Conservation (phyloP, 2,888 invertebrate species). For the Lissocephala sabroskyi region DNA sequence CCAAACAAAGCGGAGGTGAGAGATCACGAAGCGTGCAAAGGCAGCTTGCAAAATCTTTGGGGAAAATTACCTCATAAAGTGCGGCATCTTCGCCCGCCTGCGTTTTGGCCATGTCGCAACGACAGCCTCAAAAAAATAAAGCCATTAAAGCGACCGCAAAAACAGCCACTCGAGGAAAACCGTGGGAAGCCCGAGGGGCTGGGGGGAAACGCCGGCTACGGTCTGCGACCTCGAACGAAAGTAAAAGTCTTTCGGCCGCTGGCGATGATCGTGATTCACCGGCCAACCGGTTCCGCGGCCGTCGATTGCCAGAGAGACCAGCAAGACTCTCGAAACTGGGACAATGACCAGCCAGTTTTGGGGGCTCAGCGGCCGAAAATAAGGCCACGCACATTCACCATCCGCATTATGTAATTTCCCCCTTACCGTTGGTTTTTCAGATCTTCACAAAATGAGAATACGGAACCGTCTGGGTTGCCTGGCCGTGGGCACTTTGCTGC, state of each 20-base stretch:
- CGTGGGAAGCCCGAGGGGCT: not conserved
- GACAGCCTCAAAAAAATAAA: conserved; percentile 13
- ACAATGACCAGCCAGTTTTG: conserved; percentile 60
- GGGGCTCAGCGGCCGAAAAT: conserved; percentile 39
- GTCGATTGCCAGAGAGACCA: conserved; percentile 40
- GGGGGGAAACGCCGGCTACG: conserved; percentile 20
- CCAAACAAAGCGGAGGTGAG: conserved; percentile 35
- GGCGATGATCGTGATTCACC: conserved; percentile 41
- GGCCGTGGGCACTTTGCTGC: conserved; percentile 31
- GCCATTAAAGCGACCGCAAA: conserved; percentile 19
- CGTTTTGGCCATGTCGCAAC: too few species aligned
- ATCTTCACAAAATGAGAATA: conserved; percentile 53
- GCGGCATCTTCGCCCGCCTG: conserved; percentile 6
- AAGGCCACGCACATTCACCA: conserved; percentile 37
- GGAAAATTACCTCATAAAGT: conserved; percentile 52
- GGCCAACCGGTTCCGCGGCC: conserved; percentile 44
- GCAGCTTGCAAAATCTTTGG: too few species aligned
- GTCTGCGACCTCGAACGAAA: conserved; percentile 67
- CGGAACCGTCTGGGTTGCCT: conserved; percentile 32
- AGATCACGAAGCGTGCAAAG: conserved; percentile 32
- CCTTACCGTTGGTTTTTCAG: conserved; percentile 5
- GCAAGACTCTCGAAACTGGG: conserved; percentile 62
- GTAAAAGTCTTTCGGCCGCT: conserved; percentile 64
- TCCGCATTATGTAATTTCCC: not conserved
- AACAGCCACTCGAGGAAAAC: not conserved